A percentile compares a stretch with the other conserved stretches of the same genome.
Conservation (phyloP, 2,113 vertebrate species). For the Cercopithecus mona region DNA sequence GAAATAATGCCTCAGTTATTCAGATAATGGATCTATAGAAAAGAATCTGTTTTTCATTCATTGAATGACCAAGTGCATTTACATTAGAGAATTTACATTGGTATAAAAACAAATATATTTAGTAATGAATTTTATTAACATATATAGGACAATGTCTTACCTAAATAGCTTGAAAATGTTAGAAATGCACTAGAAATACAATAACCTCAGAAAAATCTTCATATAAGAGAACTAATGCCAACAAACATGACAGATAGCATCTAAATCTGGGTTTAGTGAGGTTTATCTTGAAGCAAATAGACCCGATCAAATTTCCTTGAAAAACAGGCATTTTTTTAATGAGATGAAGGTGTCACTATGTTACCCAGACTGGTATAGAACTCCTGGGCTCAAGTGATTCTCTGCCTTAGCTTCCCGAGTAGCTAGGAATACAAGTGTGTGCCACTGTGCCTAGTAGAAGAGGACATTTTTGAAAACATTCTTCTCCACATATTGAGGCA, state of each 20-base stretch:
- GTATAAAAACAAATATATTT: neutral
- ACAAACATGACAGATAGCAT: neutral
- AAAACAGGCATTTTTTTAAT: neutral
- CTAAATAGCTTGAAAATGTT: neutral
- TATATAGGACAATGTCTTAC: neutral
- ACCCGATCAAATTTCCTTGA: neutral
- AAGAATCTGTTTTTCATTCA: constrained; percentile 19
- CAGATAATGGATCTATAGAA: neutral
- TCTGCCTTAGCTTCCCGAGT: neutral
- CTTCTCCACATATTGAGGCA: neutral
- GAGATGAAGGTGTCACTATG: neutral
- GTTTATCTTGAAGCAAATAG: neutral
- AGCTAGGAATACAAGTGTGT: neutral
- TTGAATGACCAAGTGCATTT: neutral
- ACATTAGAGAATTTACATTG: neutral
- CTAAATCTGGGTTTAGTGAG: neutral
- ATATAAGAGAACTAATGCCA: neutral
- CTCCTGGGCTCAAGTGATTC: neutral
- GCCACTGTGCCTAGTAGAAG: neutral
- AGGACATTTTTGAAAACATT: neutral
- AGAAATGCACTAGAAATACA: neutral
- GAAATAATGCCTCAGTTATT: neutral
- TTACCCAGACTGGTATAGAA: neutral
- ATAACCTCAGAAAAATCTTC: neutral
- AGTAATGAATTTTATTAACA: neutral